Percentiles rank a stretch among this genome's conserved stretches.
These are phyloP conservation scores for Agrotis segetum DNA, from an alignment of 2,888 invertebrate species.

Conservation along the genomic window DNA sequence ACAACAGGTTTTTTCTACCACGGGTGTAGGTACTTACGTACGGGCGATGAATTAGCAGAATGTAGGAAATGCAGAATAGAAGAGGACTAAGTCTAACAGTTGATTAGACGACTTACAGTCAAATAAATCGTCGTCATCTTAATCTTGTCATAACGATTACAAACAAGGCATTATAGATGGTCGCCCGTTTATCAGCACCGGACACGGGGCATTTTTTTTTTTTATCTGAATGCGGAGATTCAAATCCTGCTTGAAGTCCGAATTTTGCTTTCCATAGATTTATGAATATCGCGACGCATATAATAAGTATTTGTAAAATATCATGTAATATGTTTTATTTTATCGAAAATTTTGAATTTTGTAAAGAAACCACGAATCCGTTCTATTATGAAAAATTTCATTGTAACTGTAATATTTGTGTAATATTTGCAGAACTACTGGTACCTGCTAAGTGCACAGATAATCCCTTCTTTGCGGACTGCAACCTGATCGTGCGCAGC, in stretches of 20 bases:
- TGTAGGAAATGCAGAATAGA: neutral
- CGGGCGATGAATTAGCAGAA: neutral
- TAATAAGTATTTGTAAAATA: no score
- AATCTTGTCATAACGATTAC: no score
- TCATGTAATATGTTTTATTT: no score
- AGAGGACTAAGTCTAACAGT: neutral
- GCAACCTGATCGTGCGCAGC: slow-evolving; percentile 96
- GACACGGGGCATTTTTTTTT: no score
- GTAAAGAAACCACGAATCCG: neutral
- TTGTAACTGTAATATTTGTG: slow-evolving; percentile 20
- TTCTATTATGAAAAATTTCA: neutral
- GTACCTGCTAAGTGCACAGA: slow-evolving; percentile 96
- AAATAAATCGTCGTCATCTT: neutral
- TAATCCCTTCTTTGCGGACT: slow-evolving; percentile 97
- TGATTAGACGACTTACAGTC: no score
- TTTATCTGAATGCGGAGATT: no score
- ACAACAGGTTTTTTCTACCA: neutral
- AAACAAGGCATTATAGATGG: neutral
- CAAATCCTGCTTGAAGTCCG: no score
- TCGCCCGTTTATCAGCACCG: no score
- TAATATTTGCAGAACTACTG: slow-evolving; percentile 91
- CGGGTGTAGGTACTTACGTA: neutral
- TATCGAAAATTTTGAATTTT: no score
- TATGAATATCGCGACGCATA: no score
- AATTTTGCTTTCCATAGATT: no score